Evolutionary conservation across 2,888 invertebrate species (phyloP).

Genomic region (Mycalesis mineus): DNA sequence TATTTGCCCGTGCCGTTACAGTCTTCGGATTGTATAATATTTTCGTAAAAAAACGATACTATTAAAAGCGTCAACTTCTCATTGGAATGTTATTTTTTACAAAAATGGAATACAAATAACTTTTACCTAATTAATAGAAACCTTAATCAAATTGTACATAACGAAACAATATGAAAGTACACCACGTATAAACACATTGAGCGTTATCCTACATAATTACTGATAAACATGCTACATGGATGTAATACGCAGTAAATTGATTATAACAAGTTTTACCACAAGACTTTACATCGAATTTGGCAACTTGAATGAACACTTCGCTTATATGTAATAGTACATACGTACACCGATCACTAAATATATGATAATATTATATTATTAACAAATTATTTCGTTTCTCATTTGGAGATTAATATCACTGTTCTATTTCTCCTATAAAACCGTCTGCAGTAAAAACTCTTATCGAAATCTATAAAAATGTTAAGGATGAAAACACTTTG

Average conservation of each 20-base stretch:
- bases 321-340: conserved; percentile 37
- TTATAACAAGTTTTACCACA: conserved; percentile 62
- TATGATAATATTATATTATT: conserved; percentile 16
- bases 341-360: conserved; percentile 30
- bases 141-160: conserved; percentile 49
- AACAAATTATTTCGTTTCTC: conserved; percentile 5
- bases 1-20: conserved; percentile 37
- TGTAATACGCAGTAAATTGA: conserved; percentile 49
- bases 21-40: conserved; percentile 68
- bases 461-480: conserved; percentile 12
- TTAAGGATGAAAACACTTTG: conserved; percentile 3
- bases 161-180: conserved; percentile 56
- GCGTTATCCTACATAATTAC: conserved; percentile 68
- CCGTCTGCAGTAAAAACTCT: conserved; percentile 11
- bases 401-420: not conserved
- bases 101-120: conserved; percentile 52
- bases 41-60: conserved; percentile 44
- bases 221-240: conserved; percentile 68
- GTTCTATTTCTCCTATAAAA: conserved; percentile 3
- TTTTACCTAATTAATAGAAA: conserved; percentile 47
- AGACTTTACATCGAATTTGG: conserved; percentile 70
- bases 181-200: conserved; percentile 71
- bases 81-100: conserved; percentile 57
- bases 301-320: conserved; percentile 72
- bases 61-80: conserved; percentile 28